Percentiles rank a stretch among this genome's conserved stretches.
Conservation (phyloP, 2,797 vertebrate species). For the Potorous gilbertii region DNA sequence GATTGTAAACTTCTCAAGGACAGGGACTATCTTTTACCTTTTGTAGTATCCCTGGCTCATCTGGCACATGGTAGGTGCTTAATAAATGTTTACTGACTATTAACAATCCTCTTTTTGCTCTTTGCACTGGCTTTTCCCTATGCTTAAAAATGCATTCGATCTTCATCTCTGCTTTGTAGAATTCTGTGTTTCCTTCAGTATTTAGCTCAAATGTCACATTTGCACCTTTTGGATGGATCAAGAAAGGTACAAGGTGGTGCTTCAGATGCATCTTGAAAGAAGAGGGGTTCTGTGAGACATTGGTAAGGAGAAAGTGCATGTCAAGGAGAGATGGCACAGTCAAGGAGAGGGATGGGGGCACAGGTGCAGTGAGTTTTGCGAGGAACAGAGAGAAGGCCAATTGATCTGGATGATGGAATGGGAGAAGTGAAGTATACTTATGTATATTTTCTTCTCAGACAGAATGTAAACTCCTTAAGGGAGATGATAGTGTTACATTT, state of each 20-base stretch:
- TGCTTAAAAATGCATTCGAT: not conserved
- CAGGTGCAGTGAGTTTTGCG: not conserved
- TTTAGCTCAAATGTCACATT: too few species aligned
- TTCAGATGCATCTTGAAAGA: not conserved
- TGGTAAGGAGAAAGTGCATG: not conserved
- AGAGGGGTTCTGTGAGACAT: not conserved
- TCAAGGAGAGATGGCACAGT: not conserved
- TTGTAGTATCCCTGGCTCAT: not conserved
- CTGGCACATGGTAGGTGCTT: not conserved
- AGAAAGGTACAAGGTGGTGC: not conserved
- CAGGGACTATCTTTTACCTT: not conserved
- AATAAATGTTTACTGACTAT: not conserved
- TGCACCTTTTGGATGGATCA: not conserved
- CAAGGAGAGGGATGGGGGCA: not conserved
- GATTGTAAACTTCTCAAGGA: not conserved
- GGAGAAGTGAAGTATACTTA: not conserved
- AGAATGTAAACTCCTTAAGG: not conserved
- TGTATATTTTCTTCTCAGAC: not conserved
- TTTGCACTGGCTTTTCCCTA: not conserved
- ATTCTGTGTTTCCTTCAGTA: not conserved
- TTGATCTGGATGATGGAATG: not conserved
- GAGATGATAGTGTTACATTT: not conserved
- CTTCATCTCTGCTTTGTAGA: not conserved
- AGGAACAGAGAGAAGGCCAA: not conserved
- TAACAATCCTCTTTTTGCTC: not conserved